phyloP scores from a whole-genome alignment of 2,888 invertebrate genomes.

The Pheosia gnoma region DNA sequence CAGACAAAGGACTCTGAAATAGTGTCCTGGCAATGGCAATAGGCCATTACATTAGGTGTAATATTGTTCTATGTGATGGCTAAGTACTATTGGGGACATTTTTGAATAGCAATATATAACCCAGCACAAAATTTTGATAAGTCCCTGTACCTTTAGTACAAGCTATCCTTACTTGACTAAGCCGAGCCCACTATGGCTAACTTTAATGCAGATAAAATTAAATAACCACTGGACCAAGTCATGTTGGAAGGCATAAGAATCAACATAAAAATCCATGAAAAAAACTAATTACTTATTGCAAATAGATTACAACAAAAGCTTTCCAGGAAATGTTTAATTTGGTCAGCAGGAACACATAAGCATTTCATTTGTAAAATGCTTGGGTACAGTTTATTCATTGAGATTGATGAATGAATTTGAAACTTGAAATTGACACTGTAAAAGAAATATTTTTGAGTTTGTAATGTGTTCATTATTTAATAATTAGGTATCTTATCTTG shows the following conservation, averaged over 20 bases:
- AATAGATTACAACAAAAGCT: neutral
- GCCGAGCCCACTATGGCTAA: too few relatives aligned
- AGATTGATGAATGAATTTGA: neutral
- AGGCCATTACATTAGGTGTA: too few relatives aligned
- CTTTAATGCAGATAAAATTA: too few relatives aligned
- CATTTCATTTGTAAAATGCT: neutral
- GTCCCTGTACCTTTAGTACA: too few relatives aligned
- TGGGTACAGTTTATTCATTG: neutral
- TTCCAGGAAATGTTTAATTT: slow-evolving; percentile 1
- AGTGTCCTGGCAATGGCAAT: too few relatives aligned
- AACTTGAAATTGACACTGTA: too few relatives aligned
- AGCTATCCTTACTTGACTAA: too few relatives aligned
- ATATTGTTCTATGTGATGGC: too few relatives aligned
- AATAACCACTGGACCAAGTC: neutral
- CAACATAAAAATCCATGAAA: neutral
- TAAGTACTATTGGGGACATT: too few relatives aligned
- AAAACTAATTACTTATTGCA: neutral
- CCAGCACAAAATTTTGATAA: too few relatives aligned
- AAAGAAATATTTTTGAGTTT: neutral
- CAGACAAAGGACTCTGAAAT: too few relatives aligned
- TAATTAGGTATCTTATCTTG: neutral
- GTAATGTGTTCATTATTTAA: neutral
- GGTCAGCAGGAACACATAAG: neutral
- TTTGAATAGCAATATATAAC: too few relatives aligned
- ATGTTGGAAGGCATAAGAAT: neutral